Evolutionary conservation across 2,113 vertebrate species (phyloP).

Genomic region (Erinaceus europaeus): DNA sequence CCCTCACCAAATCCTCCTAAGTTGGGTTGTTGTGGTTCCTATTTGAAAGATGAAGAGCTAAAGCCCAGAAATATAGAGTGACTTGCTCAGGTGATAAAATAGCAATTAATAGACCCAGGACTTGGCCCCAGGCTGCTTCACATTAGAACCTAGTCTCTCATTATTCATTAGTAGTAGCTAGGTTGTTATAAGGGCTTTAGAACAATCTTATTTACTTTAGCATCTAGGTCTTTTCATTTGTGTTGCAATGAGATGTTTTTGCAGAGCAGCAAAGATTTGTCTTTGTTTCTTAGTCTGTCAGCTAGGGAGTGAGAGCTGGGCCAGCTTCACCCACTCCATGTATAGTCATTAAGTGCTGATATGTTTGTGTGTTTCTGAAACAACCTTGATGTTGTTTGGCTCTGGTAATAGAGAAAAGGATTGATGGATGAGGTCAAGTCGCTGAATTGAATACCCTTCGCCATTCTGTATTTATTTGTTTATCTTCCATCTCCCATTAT

Average conservation of each 20-base stretch:
- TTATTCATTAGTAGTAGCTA: background rate
- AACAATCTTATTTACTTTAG: background rate
- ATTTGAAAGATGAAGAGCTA: background rate
- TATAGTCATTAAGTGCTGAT: fast-evolving
- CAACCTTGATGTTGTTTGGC: background rate
- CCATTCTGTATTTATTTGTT: background rate
- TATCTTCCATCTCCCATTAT: constrained; percentile 17
- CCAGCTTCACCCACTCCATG: fast-evolving
- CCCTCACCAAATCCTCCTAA: background rate
- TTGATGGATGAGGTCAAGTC: background rate
- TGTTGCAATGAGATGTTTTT: background rate
- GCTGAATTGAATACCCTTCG: background rate
- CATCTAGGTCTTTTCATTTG: background rate
- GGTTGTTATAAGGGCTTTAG: background rate
- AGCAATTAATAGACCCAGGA: background rate
- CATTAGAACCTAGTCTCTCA: too few species aligned
- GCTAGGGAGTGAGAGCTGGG: background rate
- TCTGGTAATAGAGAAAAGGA: background rate
- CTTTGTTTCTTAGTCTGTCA: background rate
- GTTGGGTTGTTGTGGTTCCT: background rate
- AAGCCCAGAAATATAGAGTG: background rate
- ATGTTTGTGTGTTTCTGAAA: background rate
- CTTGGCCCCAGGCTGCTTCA: background rate
- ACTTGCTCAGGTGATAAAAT: background rate
- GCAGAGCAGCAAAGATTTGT: background rate